Conservation (phyloP, 2,888 invertebrate species). For the Acanthosepion esculentum region DNA sequence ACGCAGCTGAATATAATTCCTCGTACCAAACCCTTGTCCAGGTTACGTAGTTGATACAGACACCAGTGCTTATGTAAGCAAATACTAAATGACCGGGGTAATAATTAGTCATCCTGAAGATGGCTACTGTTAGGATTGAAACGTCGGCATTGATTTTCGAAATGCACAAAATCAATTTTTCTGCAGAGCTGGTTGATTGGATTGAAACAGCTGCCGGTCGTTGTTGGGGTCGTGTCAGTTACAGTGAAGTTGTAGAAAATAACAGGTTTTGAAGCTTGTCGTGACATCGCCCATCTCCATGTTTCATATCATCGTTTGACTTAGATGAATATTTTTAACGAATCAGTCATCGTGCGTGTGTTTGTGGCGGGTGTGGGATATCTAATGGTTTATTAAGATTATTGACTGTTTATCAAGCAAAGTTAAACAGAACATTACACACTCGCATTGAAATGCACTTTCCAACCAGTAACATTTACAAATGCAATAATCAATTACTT, state of each 20-base stretch:
- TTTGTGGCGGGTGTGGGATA: not conserved
- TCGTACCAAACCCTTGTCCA: not conserved
- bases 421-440: not conserved
- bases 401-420: not conserved
- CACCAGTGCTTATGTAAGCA: constrained; percentile 8
- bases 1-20: not conserved
- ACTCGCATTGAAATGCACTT: no score
- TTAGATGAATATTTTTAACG: not conserved
- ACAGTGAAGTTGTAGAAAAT: not conserved
- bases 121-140: not conserved
- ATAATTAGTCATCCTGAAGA: constrained; percentile 11
- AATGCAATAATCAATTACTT: no score
- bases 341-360: not conserved
- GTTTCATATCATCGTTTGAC: not conserved
- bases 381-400: not conserved
- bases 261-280: not conserved
- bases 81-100: not conserved
- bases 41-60: not conserved
- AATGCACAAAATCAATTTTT: not conserved
- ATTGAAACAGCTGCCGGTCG: not conserved
- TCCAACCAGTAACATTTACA: no score
- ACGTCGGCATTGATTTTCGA: constrained; percentile 22
- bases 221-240: not conserved
- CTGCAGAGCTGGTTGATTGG: not conserved
- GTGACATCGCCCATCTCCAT: not conserved